A percentile compares a stretch with the other conserved stretches of the same genome.
These are phyloP conservation scores for Melanotaenia parkinsoni DNA, from an alignment of 2,797 vertebrate species.

Conservation along the genomic window DNA sequence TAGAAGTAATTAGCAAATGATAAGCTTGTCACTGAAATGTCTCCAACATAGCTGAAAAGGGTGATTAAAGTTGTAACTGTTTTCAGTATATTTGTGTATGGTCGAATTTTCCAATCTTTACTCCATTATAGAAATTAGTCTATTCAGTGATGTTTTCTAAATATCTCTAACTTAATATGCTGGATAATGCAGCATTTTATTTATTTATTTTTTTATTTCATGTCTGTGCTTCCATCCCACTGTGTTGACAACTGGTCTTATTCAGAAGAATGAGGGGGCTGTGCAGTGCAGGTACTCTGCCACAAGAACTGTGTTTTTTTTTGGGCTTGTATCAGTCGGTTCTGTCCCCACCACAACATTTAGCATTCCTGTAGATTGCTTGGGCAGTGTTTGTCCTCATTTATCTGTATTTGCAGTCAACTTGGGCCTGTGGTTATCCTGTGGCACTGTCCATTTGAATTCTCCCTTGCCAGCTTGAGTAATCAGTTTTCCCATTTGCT, in stretches of 20 bases:
- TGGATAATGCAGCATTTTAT: not conserved
- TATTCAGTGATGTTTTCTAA: not conserved
- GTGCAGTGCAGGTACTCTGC: conserved; percentile 5
- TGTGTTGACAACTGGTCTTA: conserved; percentile 3
- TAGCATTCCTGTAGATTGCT: conserved; percentile 20
- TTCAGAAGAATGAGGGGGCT: conserved; percentile 13
- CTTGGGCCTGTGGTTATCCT: conserved; percentile 46
- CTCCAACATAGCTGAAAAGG: conserved; percentile 47
- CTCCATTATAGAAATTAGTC: not conserved
- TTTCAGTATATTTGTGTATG: conserved; percentile 19
- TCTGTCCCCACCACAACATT: conserved; percentile 23
- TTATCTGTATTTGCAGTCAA: conserved; percentile 45
- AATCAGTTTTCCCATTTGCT: conserved; percentile 82
- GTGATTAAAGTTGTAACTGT: conserved; percentile 58
- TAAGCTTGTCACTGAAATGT: conserved; percentile 66
- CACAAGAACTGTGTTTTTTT: conserved; percentile 30
- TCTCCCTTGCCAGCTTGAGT: conserved; percentile 45
- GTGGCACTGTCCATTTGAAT: conserved; percentile 62
- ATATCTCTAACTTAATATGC: not conserved
- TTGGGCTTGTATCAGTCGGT: conserved; percentile 13
- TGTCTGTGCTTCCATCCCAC: not conserved
- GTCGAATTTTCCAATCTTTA: not conserved
- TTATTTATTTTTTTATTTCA: not conserved
- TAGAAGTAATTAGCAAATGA: conserved; percentile 67
- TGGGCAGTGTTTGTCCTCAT: conserved; percentile 44